Evolutionary conservation across 2,797 vertebrate genomes (phyloP).

Genomic region (Lemur catta): DNA sequence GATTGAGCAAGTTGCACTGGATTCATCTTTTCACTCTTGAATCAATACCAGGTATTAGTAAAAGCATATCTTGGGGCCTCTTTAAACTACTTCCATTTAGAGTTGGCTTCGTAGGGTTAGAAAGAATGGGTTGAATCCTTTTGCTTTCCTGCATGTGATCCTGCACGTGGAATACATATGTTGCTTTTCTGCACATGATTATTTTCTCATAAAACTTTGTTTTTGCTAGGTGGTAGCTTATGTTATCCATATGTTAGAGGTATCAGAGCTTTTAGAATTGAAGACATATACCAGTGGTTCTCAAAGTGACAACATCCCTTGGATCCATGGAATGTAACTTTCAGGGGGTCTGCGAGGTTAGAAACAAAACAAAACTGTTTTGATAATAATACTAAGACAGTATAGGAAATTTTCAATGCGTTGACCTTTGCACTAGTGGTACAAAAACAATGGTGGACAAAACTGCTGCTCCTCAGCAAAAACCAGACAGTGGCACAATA

Average conservation of each 20-base stretch:
- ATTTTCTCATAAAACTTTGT: neutral
- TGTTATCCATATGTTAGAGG: neutral
- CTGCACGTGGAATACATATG: fast-evolving
- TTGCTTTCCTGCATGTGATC: neutral
- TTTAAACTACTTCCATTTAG: neutral
- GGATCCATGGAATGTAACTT: neutral
- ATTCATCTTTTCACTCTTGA: slow-evolving; percentile 22
- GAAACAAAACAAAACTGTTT: neutral
- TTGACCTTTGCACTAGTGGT: neutral
- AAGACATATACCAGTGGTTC: neutral
- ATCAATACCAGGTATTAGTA: neutral
- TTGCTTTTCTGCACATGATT: neutral
- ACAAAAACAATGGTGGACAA: neutral
- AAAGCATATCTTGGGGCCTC: neutral
- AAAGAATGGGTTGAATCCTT: neutral
- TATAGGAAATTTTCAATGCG: neutral
- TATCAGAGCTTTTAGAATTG: neutral
- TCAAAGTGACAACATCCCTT: neutral
- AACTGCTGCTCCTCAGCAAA: neutral
- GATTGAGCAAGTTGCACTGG: neutral
- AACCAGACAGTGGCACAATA: neutral
- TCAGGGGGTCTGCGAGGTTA: neutral
- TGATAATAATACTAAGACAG: neutral
- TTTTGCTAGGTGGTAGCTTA: neutral
- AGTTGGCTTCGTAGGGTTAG: neutral